These are phyloP conservation scores for Acinonyx jubatus DNA, from an alignment of 2,113 vertebrate genomes.

Conservation along the genomic window DNA sequence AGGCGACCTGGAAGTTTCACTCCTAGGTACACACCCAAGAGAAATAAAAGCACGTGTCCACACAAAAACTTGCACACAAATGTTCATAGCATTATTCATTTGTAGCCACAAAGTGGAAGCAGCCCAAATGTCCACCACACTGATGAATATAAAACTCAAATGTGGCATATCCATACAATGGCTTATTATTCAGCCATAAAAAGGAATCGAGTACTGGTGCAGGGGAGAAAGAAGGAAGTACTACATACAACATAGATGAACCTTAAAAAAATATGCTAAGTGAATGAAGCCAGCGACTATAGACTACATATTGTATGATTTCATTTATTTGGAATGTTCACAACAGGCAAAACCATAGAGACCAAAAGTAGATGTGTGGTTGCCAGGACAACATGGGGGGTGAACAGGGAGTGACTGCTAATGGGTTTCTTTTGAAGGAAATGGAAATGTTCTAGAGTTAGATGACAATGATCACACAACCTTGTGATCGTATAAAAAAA, in stretches of 20 bases:
- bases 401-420: background rate
- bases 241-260: background rate
- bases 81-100: background rate
- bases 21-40: background rate
- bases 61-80: background rate
- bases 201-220: background rate
- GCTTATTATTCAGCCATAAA: background rate
- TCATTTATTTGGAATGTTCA: background rate
- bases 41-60: background rate
- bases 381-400: background rate
- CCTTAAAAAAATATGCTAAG: background rate
- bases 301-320: background rate
- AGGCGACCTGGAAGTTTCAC: background rate
- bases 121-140: background rate
- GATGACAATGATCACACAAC: background rate
- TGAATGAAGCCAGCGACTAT: background rate
- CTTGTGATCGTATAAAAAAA: background rate
- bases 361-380: background rate
- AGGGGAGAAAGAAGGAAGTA: background rate
- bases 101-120: background rate
- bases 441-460: background rate
- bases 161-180: background rate
- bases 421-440: background rate
- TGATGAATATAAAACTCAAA: background rate
- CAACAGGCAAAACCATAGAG: background rate